A percentile compares a stretch with the other conserved stretches of the same genome.
Evolutionary conservation across 2,888 invertebrate genomes (phyloP).

Genomic region (Ophioninae sp.): DNA sequence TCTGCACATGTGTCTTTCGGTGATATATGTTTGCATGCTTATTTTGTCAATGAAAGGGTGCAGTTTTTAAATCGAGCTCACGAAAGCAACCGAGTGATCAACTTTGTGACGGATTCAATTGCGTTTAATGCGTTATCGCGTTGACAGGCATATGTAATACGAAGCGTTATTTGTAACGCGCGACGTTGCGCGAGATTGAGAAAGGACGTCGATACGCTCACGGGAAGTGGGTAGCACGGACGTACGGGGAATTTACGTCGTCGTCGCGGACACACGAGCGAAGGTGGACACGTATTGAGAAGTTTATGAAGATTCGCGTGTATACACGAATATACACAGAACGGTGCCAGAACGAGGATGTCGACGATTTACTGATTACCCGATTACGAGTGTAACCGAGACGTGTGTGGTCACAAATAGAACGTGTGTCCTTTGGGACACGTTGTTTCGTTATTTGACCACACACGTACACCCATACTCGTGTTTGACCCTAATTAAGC

Average conservation of each 20-base stretch:
- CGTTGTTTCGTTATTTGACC: constrained; percentile 42
- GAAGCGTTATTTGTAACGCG: constrained; percentile 44
- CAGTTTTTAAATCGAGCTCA: neutral
- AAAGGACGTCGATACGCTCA: constrained; percentile 4
- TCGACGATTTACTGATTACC: constrained; percentile 70
- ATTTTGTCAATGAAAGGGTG: neutral
- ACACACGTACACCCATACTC: constrained; percentile 20
- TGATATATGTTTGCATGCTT: neutral
- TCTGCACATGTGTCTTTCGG: neutral
- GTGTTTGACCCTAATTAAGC: constrained; percentile 63
- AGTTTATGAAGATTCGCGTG: constrained; percentile 34
- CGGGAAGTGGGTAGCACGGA: constrained; percentile 12
- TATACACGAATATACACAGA: constrained; percentile 26
- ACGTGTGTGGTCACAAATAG: constrained; percentile 23
- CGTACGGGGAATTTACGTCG: constrained; percentile 9
- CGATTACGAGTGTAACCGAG: constrained; percentile 61
- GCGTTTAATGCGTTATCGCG: constrained; percentile 26
- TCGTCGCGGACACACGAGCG: neutral
- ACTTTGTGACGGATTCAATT: constrained; percentile 41
- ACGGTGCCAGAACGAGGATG: constrained; percentile 67
- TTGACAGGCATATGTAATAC: constrained; percentile 38
- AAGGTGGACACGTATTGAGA: constrained; percentile 16
- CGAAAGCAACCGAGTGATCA: neutral
- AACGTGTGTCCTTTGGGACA: constrained; percentile 29
- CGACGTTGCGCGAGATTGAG: constrained; percentile 31